Evolutionary conservation across 2,888 invertebrate species (phyloP).

Genomic region (Drosophila melanosoma): DNA sequence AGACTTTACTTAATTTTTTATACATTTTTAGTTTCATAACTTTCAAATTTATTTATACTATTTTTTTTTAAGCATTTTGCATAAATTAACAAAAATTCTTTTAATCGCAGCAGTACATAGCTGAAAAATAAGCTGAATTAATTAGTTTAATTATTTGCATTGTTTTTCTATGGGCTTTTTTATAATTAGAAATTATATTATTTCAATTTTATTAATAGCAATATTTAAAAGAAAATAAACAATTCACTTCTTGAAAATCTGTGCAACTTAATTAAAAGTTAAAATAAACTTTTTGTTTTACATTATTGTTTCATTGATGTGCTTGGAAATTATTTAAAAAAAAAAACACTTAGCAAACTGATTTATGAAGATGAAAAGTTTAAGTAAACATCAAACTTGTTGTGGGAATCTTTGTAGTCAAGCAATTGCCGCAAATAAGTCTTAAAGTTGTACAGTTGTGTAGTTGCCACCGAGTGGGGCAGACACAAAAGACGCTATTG

Average conservation of each 20-base stretch:
- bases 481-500: conserved; percentile 29
- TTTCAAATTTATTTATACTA: background rate
- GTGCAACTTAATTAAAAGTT: background rate
- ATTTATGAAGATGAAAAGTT: background rate
- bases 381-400: background rate
- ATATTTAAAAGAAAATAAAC: background rate
- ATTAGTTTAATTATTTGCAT: background rate
- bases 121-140: too few species aligned
- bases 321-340: background rate
- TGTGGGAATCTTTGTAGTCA: background rate
- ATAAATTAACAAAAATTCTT: too few species aligned
- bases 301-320: background rate
- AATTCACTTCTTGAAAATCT: background rate
- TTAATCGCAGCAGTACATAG: too few species aligned
- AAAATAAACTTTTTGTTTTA: background rate
- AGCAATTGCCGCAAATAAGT: background rate
- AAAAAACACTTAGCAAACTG: background rate
- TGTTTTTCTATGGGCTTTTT: background rate
- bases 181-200: background rate
- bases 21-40: background rate
- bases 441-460: background rate
- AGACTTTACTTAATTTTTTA: background rate
- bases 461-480: background rate
- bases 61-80: too few species aligned
- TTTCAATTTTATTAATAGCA: too few species aligned